Conservation (phyloP, 2,888 invertebrate genomes). For the Xanthorhoe designata region DNA sequence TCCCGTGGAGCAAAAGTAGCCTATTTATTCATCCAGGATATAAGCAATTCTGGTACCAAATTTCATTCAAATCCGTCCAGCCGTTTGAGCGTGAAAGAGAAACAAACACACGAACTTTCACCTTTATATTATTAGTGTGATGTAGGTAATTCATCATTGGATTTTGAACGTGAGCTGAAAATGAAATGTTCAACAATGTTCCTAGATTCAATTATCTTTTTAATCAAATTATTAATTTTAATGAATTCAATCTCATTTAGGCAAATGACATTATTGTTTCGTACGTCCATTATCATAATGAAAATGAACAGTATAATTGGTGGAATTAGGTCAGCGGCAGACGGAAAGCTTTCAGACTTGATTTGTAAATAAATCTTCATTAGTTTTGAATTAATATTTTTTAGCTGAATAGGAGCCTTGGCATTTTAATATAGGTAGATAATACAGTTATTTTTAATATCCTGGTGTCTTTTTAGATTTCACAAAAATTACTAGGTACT, state of each 20-base stretch:
- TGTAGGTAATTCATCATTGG: constrained; percentile 5
- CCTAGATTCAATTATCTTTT: not conserved
- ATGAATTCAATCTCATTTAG: constrained; percentile 6
- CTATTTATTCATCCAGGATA: no score
- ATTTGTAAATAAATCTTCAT: constrained; percentile 7
- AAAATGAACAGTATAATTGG: constrained; percentile 2
- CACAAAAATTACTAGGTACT: no score
- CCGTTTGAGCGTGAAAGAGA: no score
- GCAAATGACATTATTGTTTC: constrained; percentile 14
- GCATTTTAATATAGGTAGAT: not conserved
- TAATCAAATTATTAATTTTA: constrained; percentile 7
- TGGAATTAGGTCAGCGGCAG: constrained; percentile 4
- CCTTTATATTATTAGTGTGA: no score
- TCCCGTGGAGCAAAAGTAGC: no score
- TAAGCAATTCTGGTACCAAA: no score
- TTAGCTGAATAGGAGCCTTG: not conserved
- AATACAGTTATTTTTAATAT: no score
- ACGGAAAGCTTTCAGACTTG: constrained; percentile 11
- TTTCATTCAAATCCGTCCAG: no score
- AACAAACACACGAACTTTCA: no score
- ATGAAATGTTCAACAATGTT: not conserved
- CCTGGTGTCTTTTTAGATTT: not conserved
- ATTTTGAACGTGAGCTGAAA: constrained; percentile 9
- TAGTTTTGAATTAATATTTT: not conserved
- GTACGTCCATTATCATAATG: constrained; percentile 17